Percentiles rank a stretch among this genome's conserved stretches.
Conservation (phyloP, 1,140 invertebrate species). For the Dendroctonus ponderosae region DNA sequence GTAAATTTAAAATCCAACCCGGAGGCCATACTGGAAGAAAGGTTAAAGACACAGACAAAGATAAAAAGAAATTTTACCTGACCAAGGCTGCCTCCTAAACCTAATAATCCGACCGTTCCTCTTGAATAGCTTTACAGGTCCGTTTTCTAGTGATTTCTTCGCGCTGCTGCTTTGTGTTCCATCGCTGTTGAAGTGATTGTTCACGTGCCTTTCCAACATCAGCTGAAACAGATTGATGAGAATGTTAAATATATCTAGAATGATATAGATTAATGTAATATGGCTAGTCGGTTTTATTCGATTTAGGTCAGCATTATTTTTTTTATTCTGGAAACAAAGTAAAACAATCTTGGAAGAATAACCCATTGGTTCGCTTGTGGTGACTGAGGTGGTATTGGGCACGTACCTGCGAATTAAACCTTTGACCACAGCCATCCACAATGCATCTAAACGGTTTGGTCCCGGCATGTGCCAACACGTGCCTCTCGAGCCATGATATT, state of each 20-base stretch:
- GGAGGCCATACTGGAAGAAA: slow-evolving; percentile 14
- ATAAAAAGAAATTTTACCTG: slow-evolving; percentile 56
- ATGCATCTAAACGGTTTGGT: slow-evolving; percentile 95
- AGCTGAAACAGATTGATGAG: slow-evolving; percentile 58
- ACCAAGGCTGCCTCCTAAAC: slow-evolving; percentile 79
- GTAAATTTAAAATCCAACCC: slow-evolving; percentile 10
- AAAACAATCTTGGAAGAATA: too few species aligned
- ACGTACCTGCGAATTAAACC: slow-evolving; percentile 88
- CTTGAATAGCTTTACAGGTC: slow-evolving; percentile 71
- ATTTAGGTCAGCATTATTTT: too few species aligned
- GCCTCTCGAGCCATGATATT: slow-evolving; percentile 87
- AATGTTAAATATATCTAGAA: neutral
- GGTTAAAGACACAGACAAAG: slow-evolving; percentile 19
- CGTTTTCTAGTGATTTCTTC: slow-evolving; percentile 67
- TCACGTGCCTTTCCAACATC: slow-evolving; percentile 87
- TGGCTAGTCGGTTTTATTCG: neutral
- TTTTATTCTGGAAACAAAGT: too few species aligned
- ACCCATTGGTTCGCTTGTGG: too few species aligned
- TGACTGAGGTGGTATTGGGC: too few species aligned
- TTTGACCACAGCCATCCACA: slow-evolving; percentile 85
- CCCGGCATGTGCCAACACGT: slow-evolving; percentile 87
- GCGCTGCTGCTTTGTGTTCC: slow-evolving; percentile 59
- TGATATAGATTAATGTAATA: too few species aligned
- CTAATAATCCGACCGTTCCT: slow-evolving; percentile 83
- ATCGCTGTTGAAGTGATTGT: slow-evolving; percentile 81